Percentiles rank a stretch among this genome's conserved stretches.
Conservation (phyloP, 2,797 vertebrate genomes). For the Micrastur ruficollis region DNA sequence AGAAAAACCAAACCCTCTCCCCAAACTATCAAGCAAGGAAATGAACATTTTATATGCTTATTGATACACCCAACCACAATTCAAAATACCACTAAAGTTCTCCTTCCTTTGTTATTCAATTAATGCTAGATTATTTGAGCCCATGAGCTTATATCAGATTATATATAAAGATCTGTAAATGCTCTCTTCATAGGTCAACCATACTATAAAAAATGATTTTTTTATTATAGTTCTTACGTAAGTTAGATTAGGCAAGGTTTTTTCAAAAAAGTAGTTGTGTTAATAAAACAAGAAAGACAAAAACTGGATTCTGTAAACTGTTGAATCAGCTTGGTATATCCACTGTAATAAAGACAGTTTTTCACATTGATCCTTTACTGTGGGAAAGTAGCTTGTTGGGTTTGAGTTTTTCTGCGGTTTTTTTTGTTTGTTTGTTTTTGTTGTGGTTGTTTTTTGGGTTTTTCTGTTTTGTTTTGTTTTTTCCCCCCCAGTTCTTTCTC, state of each 20-base stretch:
- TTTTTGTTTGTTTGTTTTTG: too few relatives aligned
- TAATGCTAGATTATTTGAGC: background rate
- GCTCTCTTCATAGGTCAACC: background rate
- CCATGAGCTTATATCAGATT: background rate
- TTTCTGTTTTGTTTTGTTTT: too few relatives aligned
- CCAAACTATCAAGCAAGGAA: background rate
- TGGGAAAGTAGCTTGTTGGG: background rate
- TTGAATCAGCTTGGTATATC: background rate
- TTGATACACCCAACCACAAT: background rate
- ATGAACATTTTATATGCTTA: background rate
- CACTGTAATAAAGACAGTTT: background rate
- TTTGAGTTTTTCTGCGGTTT: too few relatives aligned
- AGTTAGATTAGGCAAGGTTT: background rate
- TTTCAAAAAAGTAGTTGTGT: background rate
- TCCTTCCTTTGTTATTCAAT: background rate
- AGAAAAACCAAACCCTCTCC: background rate
- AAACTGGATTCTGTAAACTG: background rate
- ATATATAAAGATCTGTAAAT: background rate
- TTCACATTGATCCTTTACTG: background rate
- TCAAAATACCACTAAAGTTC: background rate
- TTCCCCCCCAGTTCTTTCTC: background rate
- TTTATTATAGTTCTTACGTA: background rate
- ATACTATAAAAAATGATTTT: rapidly evolving
- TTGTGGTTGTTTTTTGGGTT: background rate
- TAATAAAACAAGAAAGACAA: background rate